Percentiles rank a stretch among this genome's conserved stretches.
Evolutionary conservation across 2,113 vertebrate genomes (phyloP).

Genomic region (Cariama cristata): DNA sequence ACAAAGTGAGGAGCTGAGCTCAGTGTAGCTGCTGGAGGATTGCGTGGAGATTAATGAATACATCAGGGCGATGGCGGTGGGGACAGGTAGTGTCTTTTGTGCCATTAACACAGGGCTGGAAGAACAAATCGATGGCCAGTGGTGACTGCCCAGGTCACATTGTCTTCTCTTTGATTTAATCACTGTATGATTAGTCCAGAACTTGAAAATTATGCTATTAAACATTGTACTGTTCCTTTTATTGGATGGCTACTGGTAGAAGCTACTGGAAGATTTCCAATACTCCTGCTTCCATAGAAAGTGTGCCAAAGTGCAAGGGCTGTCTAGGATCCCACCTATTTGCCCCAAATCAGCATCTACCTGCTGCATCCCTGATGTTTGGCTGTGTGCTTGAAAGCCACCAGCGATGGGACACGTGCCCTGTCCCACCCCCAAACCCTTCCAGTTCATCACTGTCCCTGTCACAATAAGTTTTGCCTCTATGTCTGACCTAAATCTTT

Average conservation of each 20-base stretch:
- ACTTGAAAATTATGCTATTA: not conserved
- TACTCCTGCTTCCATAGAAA: not conserved
- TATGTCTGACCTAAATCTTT: slow-evolving; percentile 20
- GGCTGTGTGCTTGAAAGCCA: not conserved
- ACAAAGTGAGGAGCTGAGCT: not conserved
- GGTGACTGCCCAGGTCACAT: not conserved
- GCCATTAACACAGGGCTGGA: not conserved
- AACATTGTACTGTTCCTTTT: not conserved
- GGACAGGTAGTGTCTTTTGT: not conserved
- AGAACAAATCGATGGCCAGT: not conserved
- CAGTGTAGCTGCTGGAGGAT: not conserved
- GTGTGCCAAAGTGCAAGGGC: not conserved
- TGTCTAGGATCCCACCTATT: not conserved
- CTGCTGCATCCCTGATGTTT: not conserved
- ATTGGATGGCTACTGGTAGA: not conserved
- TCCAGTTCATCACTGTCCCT: not conserved
- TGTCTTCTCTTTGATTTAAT: slow-evolving; percentile 33
- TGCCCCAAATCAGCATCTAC: not conserved
- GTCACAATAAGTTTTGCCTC: not conserved
- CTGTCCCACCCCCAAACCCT: not conserved
- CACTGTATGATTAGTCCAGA: not conserved
- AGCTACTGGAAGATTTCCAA: not conserved
- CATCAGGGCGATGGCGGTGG: not conserved
- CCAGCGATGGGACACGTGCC: not conserved
- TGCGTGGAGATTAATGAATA: not conserved